phyloP scores from a whole-genome alignment of 2,113 vertebrate genomes.

The Guaruba guarouba region DNA sequence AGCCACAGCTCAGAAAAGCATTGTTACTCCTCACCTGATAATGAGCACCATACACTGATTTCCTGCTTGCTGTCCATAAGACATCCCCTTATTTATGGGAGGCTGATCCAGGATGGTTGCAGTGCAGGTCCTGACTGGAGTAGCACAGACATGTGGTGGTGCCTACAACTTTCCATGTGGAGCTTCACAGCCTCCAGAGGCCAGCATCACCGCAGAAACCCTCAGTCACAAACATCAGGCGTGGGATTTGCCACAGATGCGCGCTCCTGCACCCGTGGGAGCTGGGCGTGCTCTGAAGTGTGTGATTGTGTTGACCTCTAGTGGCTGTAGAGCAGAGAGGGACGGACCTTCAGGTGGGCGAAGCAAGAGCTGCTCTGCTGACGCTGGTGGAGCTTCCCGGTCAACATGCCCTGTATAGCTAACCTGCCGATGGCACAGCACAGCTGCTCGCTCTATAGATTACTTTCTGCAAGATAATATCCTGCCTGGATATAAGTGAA shows the following conservation, averaged over 20 bases:
- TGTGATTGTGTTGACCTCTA: slow-evolving; percentile 41
- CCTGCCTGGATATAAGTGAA: not conserved
- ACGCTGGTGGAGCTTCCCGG: not conserved
- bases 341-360: not conserved
- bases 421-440: not conserved
- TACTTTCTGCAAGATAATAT: not conserved
- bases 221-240: accelerated
- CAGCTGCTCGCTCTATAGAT: accelerated
- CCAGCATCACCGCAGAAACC: accelerated
- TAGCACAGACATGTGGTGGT: not conserved
- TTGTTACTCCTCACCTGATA: not conserved
- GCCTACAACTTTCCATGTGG: accelerated
- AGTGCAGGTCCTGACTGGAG: not conserved
- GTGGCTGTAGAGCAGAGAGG: not conserved
- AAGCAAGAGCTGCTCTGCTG: not conserved
- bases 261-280: not conserved
- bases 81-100: accelerated
- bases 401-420: accelerated
- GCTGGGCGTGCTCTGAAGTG: not conserved
- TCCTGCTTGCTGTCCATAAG: accelerated
- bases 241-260: accelerated
- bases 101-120: accelerated
- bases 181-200: not conserved
- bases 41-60: not conserved
- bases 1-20: not conserved